Evolutionary conservation across 1,140 invertebrate genomes (phyloP), one percentile per base, ranked within the genome.

Genomic region (Drosophila nikananu): DNA sequence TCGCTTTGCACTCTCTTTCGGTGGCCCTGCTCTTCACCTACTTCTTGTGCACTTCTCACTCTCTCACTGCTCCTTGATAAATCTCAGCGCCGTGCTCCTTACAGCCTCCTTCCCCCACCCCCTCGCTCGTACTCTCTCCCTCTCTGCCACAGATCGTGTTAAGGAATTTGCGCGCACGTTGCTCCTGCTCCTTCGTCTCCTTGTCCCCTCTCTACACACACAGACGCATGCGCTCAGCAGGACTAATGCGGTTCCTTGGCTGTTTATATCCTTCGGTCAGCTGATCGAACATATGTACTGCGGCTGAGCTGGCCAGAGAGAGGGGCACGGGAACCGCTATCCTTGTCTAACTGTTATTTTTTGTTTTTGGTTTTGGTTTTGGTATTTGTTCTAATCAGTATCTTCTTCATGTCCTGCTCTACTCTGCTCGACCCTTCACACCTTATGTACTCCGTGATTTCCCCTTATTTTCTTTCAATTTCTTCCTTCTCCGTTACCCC

Each of bases 101-200:
- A n/a, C n/a, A n/a, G 58, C 49, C 57, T 49, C 52, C 67, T 79
- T 5, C 41, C 83, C 67, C 77, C 72, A 75, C 79, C 51, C 58
- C 42, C 62, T 70, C 39, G n/a, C 59, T 71, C 41, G 2, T 30
- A 19, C 30, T 37, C 48, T 19, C 17, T n/a, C 32, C 30, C 35
- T 37, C 44, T 7, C 27, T 49, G 23, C 10, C 66, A 27, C 52
- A 62, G 75, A 86, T 89, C 86, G 86, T 89, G 86, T 90, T 90
- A 64, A 86, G 86, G 86, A 90, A 90, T 90, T 84, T 86, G 68
- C 86, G 86, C 86, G 86, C 73, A 67, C 81, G 67, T 89, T 89
- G 63, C 42, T 57, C 32, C 52, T 35, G 37, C 58, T 63, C 75
- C 59, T 79, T 78, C 51, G 63, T 49, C 76, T 80, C 76, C 79